Base-by-base conservation (phyloP, 1,140 invertebrate genomes). In the Thrips palmi region DNA sequence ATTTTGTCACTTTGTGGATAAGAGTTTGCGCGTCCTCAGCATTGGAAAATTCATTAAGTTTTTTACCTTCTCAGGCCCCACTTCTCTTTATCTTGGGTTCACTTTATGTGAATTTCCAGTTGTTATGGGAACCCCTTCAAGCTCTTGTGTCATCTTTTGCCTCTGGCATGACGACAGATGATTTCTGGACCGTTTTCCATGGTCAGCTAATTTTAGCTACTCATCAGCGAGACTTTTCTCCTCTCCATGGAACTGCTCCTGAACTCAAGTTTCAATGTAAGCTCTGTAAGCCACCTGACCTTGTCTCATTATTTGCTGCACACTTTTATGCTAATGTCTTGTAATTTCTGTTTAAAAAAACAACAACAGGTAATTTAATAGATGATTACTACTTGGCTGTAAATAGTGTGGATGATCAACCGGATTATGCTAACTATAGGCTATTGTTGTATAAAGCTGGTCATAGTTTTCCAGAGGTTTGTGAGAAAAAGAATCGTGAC, bases 41-140 rank as follows among this genome's bases (percentile, higher is more conserved):
- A n/a, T n/a, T n/a, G n/a, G n/a, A n/a, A n/a, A n/a, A 22, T 44
- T 27, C 31, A 18, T 40, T 18, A 37, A 43, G 17, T 45, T 23
- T 15, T 35, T 47, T 37, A 28, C 60, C 64, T 45, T 64, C 69
- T 49, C 50, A 70, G 49, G 56, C 68, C 32, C 68, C 75, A 0
- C 49, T 93, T 2, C 64, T 73, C 35, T 88, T 81, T 52, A 62
- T 91, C 39, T 62, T 92, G 5, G 84, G 87, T 5, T 67, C 73
- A 41, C 56, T 93, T 2, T 87, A 80, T 53, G 60, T 81, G 2
- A 93, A 93, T 53, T 92, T 93, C 45, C 78, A 79, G 47, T 58
- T 87, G 15, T 49, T 96, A 0, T 94, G 88, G 88, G 73, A 80
- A 31, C 81, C 85, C n/a, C 59, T 80, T 0, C 58, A 64, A 5